Base-by-base conservation (phyloP, 2,888 invertebrate genomes). In the Eupithecia inturbata region DNA sequence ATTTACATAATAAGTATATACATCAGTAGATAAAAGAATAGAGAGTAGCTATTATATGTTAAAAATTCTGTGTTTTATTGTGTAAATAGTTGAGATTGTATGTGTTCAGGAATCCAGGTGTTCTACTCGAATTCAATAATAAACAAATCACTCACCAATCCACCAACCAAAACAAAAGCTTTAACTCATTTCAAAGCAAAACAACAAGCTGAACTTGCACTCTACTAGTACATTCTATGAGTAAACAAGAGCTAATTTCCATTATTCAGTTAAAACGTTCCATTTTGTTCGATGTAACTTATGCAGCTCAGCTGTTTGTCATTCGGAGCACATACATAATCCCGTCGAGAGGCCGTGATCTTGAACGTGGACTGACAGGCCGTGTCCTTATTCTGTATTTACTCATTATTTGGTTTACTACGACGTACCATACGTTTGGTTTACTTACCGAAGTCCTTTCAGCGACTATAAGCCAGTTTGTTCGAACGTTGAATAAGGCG, bases 281-380 rank as follows among this genome's bases (percentile, higher is more conserved):
- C 82, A 82, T 84, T 84, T 87, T 87, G 85, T 86, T 83, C 82
- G 80, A 76, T 83, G 80, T 81, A 83, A 86, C 82, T 84, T 85
- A 85, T 88, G 86, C 87, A 83, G 84, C 87, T 85, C 82, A 85
- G 82, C 87, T 90, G 88, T 90, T 92, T 92, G 89, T 87, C 87
- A 92, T 92, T 91, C 92, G 82, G 82, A 80, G 84, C 89, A 89
- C 91, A 90, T 88, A 88, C 88, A 87, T 90, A 91, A 91, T 91
- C 89, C 88, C 84, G 82, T 78, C 82, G 81, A 87, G 86, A 88
- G 90, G 88, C 88, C 90, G 82, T 91, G 91, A 91, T 92, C 92
- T 92, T 91, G 88, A 89, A 87, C 88, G 85, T 77, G 77, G 84
- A 85, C 82, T 89, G 88, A 88, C 87, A 87, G 83, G 66, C 39